phyloP scores from a whole-genome alignment of 2,888 invertebrate species.

The Eristalis arbustorum region DNA sequence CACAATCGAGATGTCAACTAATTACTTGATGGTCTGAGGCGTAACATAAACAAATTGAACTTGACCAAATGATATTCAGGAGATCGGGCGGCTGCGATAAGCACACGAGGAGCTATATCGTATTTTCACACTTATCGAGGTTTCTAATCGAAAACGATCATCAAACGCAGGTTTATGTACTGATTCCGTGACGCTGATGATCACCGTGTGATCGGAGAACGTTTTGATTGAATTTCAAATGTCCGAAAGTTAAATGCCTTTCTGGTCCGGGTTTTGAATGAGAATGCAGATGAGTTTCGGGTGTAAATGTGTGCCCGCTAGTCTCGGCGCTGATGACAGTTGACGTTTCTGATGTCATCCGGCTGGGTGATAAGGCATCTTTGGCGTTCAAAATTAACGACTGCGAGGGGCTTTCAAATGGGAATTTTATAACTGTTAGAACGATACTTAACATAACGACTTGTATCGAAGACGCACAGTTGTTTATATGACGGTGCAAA shows the following conservation, averaged over 20 bases:
- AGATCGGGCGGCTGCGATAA: slow-evolving; percentile 31
- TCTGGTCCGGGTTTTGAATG: slow-evolving; percentile 15
- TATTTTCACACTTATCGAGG: slow-evolving; percentile 69
- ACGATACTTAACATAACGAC: slow-evolving; percentile 47
- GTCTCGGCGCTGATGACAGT: slow-evolving; percentile 41
- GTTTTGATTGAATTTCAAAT: slow-evolving; percentile 64
- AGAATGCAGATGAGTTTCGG: slow-evolving; percentile 33
- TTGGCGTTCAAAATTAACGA: slow-evolving; percentile 62
- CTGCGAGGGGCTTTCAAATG: slow-evolving; percentile 33
- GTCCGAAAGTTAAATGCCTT: slow-evolving; percentile 18
- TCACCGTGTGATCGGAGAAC: neutral
- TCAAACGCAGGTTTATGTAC: slow-evolving; percentile 49
- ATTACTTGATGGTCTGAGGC: slow-evolving; percentile 64
- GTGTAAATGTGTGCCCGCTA: neutral
- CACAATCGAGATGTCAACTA: slow-evolving; percentile 68
- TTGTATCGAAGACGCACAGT: slow-evolving; percentile 34
- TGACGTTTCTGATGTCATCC: slow-evolving; percentile 65
- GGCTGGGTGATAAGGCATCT: slow-evolving; percentile 49
- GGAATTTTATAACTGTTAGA: slow-evolving; percentile 58
- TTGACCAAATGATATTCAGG: slow-evolving; percentile 65
- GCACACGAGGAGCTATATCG: slow-evolving; percentile 62
- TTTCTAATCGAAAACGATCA: slow-evolving; percentile 66
- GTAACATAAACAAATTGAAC: slow-evolving; percentile 69
- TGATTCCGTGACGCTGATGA: slow-evolving; percentile 32
- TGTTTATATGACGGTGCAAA: slow-evolving; percentile 61